Percentiles rank a stretch among this genome's conserved stretches.
Evolutionary conservation across 2,113 vertebrate species (phyloP).

Genomic region (Passer domesticus): DNA sequence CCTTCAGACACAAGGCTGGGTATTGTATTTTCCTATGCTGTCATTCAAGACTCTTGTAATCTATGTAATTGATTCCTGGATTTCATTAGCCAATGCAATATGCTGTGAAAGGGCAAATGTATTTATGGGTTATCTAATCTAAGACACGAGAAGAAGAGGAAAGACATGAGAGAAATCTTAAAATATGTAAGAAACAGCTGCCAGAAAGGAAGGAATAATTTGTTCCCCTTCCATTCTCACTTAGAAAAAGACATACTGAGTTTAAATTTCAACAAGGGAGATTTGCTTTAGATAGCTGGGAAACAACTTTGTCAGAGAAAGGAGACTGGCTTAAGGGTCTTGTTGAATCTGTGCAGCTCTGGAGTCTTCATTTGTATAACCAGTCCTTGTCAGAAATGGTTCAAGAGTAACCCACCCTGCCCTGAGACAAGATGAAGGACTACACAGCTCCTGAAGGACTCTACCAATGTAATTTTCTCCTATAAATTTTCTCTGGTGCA

Average conservation of each 20-base stretch:
- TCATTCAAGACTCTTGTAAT: neutral
- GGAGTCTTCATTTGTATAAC: neutral
- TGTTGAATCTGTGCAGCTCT: neutral
- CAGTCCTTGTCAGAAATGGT: neutral
- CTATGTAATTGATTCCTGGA: neutral
- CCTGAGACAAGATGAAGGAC: neutral
- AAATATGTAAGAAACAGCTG: neutral
- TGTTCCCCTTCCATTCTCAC: neutral
- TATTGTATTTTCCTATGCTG: neutral
- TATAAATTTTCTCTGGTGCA: neutral
- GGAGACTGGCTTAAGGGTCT: neutral
- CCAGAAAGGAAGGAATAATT: neutral
- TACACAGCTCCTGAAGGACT: neutral
- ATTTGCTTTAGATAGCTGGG: neutral
- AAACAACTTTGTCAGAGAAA: neutral
- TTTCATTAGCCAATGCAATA: neutral
- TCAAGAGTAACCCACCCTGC: neutral
- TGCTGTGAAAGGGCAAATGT: slow-evolving; percentile 11
- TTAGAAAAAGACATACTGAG: neutral
- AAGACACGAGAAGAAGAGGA: neutral
- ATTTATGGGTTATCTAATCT: neutral
- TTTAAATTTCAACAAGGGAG: slow-evolving; percentile 5
- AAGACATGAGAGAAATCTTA: neutral
- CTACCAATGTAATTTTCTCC: neutral
- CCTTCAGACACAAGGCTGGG: neutral